Evolutionary conservation across 1,140 invertebrate genomes (phyloP).

Genomic region (Platorchestia sp.): DNA sequence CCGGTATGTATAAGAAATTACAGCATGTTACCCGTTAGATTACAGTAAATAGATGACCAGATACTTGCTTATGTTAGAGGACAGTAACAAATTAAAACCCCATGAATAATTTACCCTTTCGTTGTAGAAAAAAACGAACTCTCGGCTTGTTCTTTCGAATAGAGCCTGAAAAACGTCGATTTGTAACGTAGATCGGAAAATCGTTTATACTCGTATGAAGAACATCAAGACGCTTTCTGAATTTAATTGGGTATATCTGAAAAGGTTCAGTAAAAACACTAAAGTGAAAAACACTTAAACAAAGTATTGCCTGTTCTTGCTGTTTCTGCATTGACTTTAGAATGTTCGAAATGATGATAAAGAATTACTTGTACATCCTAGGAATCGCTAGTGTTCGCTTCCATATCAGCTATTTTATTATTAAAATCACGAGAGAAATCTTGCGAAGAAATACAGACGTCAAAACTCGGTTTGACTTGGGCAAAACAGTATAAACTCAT

Average conservation of each 20-base stretch:
- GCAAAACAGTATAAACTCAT: not conserved
- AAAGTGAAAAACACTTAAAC: not conserved
- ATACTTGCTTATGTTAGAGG: no score
- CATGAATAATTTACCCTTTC: no score
- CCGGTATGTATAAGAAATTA: no score
- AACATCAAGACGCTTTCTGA: not conserved
- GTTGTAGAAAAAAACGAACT: no score
- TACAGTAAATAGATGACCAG: no score
- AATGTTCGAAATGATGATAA: not conserved
- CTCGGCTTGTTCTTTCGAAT: no score
- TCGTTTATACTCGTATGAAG: no score
- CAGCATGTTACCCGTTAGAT: no score
- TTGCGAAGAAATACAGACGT: not conserved
- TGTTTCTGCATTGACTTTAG: not conserved
- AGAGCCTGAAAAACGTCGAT: no score
- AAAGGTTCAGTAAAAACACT: no score
- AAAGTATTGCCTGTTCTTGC: not conserved
- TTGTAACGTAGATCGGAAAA: no score
- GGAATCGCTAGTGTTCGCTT: not conserved
- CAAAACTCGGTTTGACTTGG: not conserved
- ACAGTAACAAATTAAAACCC: no score
- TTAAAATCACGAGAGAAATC: not conserved
- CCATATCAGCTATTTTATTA: not conserved
- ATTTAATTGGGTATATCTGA: not conserved
- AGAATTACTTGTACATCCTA: not conserved